Conservation (phyloP, 2,797 vertebrate genomes). For the Craterocephalus amniculus region DNA sequence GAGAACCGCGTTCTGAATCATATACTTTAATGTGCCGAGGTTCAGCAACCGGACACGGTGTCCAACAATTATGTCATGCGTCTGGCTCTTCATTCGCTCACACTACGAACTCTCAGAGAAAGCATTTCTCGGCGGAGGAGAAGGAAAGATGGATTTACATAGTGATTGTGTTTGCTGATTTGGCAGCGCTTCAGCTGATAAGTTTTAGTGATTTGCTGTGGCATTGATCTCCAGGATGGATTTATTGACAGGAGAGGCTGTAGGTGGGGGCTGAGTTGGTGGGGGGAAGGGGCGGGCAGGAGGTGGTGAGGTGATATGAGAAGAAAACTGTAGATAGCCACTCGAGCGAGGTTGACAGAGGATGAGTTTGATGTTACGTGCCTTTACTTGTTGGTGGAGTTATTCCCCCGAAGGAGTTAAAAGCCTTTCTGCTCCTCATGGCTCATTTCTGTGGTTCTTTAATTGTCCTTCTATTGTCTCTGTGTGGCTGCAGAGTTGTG, state of each 20-base stretch:
- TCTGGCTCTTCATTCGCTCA: constrained; percentile 41
- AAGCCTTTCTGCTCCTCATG: constrained; percentile 45
- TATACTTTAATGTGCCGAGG: constrained; percentile 51
- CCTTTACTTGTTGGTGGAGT: constrained; percentile 52
- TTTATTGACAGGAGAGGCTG: constrained; percentile 82
- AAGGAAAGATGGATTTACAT: constrained; percentile 86
- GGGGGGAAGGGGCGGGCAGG: constrained; percentile 27
- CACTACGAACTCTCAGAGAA: constrained; percentile 29
- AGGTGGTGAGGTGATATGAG: constrained; percentile 57
- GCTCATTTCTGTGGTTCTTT: constrained; percentile 59
- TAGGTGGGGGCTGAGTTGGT: constrained; percentile 65
- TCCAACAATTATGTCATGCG: constrained; percentile 47
- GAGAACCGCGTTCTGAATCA: constrained; percentile 43
- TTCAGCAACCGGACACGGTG: constrained; percentile 36
- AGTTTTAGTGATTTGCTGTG: constrained; percentile 85
- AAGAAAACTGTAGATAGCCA: constrained; percentile 67
- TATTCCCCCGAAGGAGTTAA: constrained; percentile 49
- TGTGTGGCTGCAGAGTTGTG: constrained; percentile 51
- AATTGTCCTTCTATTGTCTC: constrained; percentile 62
- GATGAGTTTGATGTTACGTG: constrained; percentile 61
- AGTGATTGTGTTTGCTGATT: constrained; percentile 89
- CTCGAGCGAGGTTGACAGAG: constrained; percentile 65
- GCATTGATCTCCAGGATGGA: constrained; percentile 86
- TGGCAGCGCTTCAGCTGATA: constrained; percentile 85
- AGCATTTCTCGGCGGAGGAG: constrained; percentile 64